Evolutionary conservation across 2,797 vertebrate genomes (phyloP).

Genomic region (Chelmon rostratus): DNA sequence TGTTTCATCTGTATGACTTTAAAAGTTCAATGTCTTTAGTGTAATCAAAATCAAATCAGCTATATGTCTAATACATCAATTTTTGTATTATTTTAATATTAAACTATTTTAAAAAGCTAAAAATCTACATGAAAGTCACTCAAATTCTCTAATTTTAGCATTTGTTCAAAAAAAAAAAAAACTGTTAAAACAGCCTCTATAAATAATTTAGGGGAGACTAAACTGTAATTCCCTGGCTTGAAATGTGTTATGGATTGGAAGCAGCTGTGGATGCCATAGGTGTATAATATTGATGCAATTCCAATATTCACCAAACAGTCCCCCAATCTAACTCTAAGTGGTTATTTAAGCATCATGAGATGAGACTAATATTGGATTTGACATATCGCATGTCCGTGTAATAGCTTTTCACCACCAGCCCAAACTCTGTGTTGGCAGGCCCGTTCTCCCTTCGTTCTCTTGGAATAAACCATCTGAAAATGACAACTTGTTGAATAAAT

Average conservation of each 20-base stretch:
- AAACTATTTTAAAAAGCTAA: background rate
- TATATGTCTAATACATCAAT: background rate
- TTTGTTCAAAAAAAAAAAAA: slow-evolving; percentile 2
- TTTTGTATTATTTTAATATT: background rate
- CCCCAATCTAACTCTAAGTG: slow-evolving; percentile 43
- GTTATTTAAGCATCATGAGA: slow-evolving; percentile 58
- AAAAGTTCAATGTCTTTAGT: background rate
- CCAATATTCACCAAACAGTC: slow-evolving; percentile 58
- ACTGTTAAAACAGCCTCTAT: slow-evolving; percentile 21
- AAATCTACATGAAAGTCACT: background rate
- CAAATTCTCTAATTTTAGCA: background rate
- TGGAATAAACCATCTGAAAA: slow-evolving; percentile 50
- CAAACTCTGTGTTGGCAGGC: slow-evolving; percentile 43
- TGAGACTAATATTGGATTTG: slow-evolving; percentile 67
- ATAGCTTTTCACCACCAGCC: slow-evolving; percentile 43
- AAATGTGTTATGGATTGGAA: slow-evolving; percentile 35
- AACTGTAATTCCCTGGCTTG: slow-evolving; percentile 36
- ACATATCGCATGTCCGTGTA: slow-evolving; percentile 52
- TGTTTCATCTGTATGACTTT: no score
- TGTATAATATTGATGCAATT: slow-evolving; percentile 64
- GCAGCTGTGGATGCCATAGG: slow-evolving; percentile 45
- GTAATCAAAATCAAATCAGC: background rate
- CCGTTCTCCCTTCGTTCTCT: slow-evolving; percentile 19
- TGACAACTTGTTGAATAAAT: slow-evolving; percentile 56
- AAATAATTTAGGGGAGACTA: slow-evolving; percentile 50